Evolutionary conservation across 37 sponge, comb jelly and placozoan genomes (phyloP).

Genomic region (Aplysina aerophoba): DNA sequence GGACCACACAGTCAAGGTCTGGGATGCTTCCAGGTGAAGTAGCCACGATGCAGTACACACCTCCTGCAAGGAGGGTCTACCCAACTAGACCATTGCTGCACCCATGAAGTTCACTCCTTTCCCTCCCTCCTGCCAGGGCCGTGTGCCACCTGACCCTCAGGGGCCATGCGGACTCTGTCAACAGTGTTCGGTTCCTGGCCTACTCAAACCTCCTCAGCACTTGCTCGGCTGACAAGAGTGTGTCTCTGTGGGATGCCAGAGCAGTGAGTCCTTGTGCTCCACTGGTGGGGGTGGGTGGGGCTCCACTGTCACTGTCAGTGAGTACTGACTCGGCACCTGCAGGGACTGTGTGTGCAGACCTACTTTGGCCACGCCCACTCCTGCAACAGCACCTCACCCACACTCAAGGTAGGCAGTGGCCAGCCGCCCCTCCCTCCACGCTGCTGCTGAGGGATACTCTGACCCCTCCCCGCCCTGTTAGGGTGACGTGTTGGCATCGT

Average conservation of each 20-base stretch:
- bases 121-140: conserved; percentile 25
- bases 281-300: too few relatives aligned
- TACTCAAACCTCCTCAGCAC: conserved; percentile 73
- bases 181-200: conserved; percentile 80
- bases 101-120: background rate
- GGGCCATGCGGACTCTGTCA: conserved; percentile 94
- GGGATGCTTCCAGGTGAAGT: conserved; percentile 70
- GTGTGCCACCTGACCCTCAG: conserved; percentile 77
- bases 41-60: too few relatives aligned
- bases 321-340: conserved; percentile 1
- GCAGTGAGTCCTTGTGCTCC: conserved; percentile 67
- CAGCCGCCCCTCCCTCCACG: background rate
- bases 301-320: too few relatives aligned
- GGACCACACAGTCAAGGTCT: conserved; percentile 88
- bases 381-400: conserved; percentile 71
- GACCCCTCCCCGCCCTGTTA: conserved; percentile 2
- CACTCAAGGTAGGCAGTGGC: conserved; percentile 38
- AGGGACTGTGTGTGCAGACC: conserved; percentile 94
- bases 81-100: background rate
- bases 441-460: background rate
- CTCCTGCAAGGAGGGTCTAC: background rate
- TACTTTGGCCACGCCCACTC: conserved; percentile 89
- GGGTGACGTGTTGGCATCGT: conserved; percentile 59
- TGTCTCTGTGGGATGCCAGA: conserved; percentile 97
- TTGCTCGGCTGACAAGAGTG: conserved; percentile 92